Percentiles rank a stretch among this genome's conserved stretches.
phyloP scores from a whole-genome alignment of 2,888 invertebrate genomes.

The Cephonodes hylas region DNA sequence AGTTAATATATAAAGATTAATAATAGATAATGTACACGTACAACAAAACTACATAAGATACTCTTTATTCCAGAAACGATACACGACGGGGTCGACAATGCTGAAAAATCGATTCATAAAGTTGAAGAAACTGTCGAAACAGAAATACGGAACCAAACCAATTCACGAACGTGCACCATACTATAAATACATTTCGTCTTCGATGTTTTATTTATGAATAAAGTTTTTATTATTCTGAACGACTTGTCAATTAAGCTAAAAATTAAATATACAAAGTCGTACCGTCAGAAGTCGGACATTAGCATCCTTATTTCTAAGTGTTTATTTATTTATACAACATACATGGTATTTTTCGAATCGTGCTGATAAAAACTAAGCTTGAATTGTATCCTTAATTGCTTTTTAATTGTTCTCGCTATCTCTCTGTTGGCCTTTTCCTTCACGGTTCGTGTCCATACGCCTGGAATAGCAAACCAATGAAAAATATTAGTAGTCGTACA shows the following conservation, averaged over 20 bases:
- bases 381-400: constrained; percentile 78
- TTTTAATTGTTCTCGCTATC: constrained; percentile 91
- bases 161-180: constrained; percentile 73
- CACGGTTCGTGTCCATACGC: constrained; percentile 89
- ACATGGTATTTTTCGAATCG: constrained; percentile 83
- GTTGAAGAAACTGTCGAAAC: constrained; percentile 71
- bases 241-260: neutral
- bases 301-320: too few relatives aligned
- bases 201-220: constrained; percentile 36
- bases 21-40: neutral
- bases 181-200: constrained; percentile 60
- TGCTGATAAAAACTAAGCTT: constrained; percentile 87
- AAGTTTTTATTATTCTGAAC: constrained; percentile 7
- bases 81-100: constrained; percentile 65
- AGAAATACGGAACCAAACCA: constrained; percentile 73
- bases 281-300: too few relatives aligned
- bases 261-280: neutral
- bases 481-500: neutral
- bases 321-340: constrained; percentile 61
- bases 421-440: constrained; percentile 86
- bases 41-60: neutral
- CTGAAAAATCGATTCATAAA: constrained; percentile 67
- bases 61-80: constrained; percentile 58
- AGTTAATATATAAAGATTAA: neutral
- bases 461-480: constrained; percentile 54